Conservation (phyloP, 2,888 invertebrate genomes). For the Aplocera efformata region DNA sequence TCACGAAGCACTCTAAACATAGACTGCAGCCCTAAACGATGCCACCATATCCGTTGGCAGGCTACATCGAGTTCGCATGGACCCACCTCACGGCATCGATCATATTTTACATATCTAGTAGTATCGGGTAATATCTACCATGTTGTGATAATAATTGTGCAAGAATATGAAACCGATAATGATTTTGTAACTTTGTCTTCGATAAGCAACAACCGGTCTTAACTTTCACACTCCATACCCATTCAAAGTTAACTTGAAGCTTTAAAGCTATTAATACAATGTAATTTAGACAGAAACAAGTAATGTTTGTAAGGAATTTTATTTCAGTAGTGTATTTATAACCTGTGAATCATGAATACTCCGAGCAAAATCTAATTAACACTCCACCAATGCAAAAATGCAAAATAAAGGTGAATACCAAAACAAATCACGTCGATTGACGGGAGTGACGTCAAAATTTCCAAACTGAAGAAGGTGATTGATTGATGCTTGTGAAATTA, state of each 20-base stretch:
- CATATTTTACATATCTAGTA: conserved; percentile 3
- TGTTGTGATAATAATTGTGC: not conserved
- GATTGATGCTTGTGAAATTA: conserved; percentile 74
- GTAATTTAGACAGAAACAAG: no score
- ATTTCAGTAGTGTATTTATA: no score
- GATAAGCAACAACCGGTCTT: conserved; percentile 10
- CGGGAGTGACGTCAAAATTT: conserved; percentile 63
- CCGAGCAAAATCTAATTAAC: conserved; percentile 6
- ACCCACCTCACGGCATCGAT: conserved; percentile 13
- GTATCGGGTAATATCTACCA: not conserved
- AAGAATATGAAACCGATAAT: conserved; percentile 4
- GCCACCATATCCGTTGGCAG: conserved; percentile 72
- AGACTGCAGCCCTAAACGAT: conserved; percentile 66
- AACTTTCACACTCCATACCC: conserved; percentile 7
- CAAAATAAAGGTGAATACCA: conserved; percentile 60
- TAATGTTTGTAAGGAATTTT: no score
- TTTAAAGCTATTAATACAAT: no score
- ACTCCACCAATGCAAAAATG: conserved; percentile 30
- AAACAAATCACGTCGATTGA: conserved; percentile 52
- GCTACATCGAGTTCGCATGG: conserved; percentile 51
- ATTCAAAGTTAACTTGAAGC: no score
- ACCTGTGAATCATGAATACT: no score
- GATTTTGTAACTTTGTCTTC: conserved; percentile 10
- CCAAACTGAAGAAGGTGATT: conserved; percentile 65
- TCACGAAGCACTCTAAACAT: conserved; percentile 73